A percentile compares a stretch with the other conserved stretches of the same genome.
Conservation (phyloP, 2,888 invertebrate genomes). For the Bhutanitis thaidina region DNA sequence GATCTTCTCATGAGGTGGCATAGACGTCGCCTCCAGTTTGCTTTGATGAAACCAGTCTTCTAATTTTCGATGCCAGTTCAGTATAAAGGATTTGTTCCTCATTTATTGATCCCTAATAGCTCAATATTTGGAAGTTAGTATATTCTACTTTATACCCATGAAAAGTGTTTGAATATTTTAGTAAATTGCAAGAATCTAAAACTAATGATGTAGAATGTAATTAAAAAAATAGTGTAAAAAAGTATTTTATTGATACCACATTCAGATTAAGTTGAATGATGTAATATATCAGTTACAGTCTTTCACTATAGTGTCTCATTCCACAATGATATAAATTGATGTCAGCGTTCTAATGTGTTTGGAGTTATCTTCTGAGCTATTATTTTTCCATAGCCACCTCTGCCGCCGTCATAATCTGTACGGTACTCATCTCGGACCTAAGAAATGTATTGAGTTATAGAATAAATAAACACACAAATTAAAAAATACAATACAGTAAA, state of each 20-base stretch:
- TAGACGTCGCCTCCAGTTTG: too few relatives aligned
- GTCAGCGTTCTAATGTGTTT: conserved; percentile 76
- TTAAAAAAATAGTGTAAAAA: conserved; percentile 5
- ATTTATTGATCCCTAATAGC: too few relatives aligned
- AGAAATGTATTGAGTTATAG: conserved; percentile 27
- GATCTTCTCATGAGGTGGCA: too few relatives aligned
- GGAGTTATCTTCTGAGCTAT: conserved; percentile 90
- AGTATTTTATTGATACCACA: conserved; percentile 26
- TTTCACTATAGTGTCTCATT: conserved; percentile 33
- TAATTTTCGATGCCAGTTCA: too few relatives aligned
- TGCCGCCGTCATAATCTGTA: conserved; percentile 96
- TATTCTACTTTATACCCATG: too few relatives aligned
- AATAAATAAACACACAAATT: background rate
- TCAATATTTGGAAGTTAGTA: too few relatives aligned
- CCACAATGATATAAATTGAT: conserved; percentile 3
- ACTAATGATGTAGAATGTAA: too few relatives aligned
- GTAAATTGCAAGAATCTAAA: too few relatives aligned
- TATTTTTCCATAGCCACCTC: conserved; percentile 98
- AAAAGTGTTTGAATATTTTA: too few relatives aligned
- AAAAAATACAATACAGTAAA: too few relatives aligned
- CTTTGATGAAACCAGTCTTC: too few relatives aligned
- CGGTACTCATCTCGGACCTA: conserved; percentile 98
- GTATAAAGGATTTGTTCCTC: too few relatives aligned
- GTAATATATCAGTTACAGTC: conserved; percentile 38
- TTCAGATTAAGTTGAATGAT: conserved; percentile 37